Evolutionary conservation across 2,888 invertebrate genomes (phyloP).

Genomic region (Sarcophaga caerulescens): DNA sequence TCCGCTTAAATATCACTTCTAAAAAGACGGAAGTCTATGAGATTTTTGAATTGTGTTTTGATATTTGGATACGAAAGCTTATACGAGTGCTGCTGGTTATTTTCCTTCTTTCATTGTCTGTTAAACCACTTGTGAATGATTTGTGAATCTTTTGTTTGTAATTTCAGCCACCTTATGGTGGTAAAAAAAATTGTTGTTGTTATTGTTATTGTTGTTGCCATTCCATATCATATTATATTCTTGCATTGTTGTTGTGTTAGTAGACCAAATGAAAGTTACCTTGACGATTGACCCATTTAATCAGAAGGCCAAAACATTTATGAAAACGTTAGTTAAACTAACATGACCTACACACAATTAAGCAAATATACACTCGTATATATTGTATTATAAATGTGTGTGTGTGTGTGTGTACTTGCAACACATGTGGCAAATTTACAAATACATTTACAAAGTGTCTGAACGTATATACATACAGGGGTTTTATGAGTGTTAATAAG

Average conservation of each 20-base stretch:
- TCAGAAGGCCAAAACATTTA: constrained; percentile 63
- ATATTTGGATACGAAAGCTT: neutral
- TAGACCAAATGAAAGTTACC: constrained; percentile 79
- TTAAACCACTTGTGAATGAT: constrained; percentile 43
- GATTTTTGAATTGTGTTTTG: neutral
- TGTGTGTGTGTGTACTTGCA: neutral
- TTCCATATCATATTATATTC: no score
- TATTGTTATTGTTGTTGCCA: no score
- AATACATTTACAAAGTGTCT: no score
- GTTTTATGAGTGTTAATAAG: no score
- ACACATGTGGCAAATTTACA: neutral
- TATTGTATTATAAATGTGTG: neutral
- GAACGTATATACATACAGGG: no score
- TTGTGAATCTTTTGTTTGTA: constrained; percentile 32
- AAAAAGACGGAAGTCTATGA: neutral
- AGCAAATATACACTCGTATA: neutral
- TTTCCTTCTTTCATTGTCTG: constrained; percentile 3
- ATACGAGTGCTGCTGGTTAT: neutral
- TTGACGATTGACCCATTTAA: constrained; percentile 78
- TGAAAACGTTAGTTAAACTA: constrained; percentile 50
- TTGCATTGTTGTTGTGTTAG: constrained; percentile 9
- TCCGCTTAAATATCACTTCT: constrained; percentile 40
- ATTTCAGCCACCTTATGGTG: constrained; percentile 25
- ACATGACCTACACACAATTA: constrained; percentile 38
- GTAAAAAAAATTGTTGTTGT: no score